Evolutionary conservation across 2,113 vertebrate genomes (phyloP).

Genomic region (Mola mola): DNA sequence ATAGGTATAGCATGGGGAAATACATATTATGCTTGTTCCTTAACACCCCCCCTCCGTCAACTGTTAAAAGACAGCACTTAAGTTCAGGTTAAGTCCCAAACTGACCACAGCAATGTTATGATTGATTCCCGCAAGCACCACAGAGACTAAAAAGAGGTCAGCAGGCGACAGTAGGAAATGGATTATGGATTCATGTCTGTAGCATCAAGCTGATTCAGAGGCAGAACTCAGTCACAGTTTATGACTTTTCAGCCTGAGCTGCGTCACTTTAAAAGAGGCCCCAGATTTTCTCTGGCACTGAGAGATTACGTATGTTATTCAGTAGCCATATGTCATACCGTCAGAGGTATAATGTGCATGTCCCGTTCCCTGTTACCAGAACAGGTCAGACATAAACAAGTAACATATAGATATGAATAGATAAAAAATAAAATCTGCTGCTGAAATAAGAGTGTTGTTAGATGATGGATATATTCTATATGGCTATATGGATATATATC

Average conservation of each 20-base stretch:
- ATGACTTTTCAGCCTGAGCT: constrained; percentile 38
- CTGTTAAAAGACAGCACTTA: not conserved
- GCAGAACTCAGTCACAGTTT: constrained; percentile 20
- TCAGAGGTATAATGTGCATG: constrained; percentile 14
- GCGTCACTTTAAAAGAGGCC: constrained; percentile 23
- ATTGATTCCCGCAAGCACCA: constrained; percentile 35
- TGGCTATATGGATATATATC: too few species aligned
- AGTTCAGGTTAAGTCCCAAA: not conserved
- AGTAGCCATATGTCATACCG: constrained; percentile 2
- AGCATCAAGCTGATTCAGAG: constrained; percentile 45
- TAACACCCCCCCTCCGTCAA: too few species aligned
- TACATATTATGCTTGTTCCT: too few species aligned
- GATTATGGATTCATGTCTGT: constrained; percentile 20
- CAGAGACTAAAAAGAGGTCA: constrained; percentile 16
- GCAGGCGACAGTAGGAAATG: constrained; percentile 25
- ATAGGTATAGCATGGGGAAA: too few species aligned
- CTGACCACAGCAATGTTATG: not conserved
- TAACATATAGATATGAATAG: constrained; percentile 31
- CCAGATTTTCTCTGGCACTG: constrained; percentile 17
- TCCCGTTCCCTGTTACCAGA: constrained; percentile 17
- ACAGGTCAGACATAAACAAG: constrained; percentile 3
- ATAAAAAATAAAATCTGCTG: too few species aligned
- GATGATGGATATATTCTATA: too few species aligned
- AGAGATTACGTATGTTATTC: constrained; percentile 28
- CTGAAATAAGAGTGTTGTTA: too few species aligned